Evolutionary conservation across 35 echinoderm and acorn worm species (phyloP).

Genomic region (Apostichopus parvimensis): DNA sequence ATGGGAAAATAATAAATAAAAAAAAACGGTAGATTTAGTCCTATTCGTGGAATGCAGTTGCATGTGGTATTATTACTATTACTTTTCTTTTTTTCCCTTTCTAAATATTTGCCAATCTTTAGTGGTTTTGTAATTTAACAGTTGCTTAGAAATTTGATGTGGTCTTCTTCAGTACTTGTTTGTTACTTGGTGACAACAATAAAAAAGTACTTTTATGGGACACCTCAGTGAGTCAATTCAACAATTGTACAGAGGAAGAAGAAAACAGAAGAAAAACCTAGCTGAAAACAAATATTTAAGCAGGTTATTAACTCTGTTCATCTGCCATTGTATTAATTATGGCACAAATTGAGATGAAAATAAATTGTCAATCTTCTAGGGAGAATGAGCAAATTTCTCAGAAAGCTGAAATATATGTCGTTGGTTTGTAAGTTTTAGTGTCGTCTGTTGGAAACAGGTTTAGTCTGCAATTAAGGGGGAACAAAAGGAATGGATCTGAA

Average conservation of each 20-base stretch:
- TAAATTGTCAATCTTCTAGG: too few species aligned
- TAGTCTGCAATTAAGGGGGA: background rate
- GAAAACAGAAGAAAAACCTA: background rate
- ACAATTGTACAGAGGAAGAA: background rate
- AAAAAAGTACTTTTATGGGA: slow-evolving; percentile 26
- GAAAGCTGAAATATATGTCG: slow-evolving; percentile 30
- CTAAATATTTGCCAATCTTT: slow-evolving; percentile 37
- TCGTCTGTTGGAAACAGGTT: background rate
- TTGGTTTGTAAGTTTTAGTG: slow-evolving; percentile 14
- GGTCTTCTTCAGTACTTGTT: slow-evolving; percentile 29
- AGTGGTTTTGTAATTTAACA: slow-evolving; percentile 29
- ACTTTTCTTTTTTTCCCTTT: slow-evolving; percentile 17
- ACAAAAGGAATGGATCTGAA: background rate
- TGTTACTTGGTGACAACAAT: slow-evolving; percentile 32
- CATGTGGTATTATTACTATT: background rate
- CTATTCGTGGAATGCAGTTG: slow-evolving; percentile 16
- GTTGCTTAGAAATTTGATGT: slow-evolving; percentile 36
- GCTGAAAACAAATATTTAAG: background rate
- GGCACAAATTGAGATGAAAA: too few species aligned
- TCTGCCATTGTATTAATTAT: background rate
- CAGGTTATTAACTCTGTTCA: background rate
- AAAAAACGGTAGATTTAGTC: background rate
- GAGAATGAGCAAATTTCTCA: slow-evolving; percentile 1
- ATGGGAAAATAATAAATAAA: background rate
- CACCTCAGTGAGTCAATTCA: background rate